phyloP scores from a whole-genome alignment of 2,888 invertebrate genomes.

The Cheilosia pagana region DNA sequence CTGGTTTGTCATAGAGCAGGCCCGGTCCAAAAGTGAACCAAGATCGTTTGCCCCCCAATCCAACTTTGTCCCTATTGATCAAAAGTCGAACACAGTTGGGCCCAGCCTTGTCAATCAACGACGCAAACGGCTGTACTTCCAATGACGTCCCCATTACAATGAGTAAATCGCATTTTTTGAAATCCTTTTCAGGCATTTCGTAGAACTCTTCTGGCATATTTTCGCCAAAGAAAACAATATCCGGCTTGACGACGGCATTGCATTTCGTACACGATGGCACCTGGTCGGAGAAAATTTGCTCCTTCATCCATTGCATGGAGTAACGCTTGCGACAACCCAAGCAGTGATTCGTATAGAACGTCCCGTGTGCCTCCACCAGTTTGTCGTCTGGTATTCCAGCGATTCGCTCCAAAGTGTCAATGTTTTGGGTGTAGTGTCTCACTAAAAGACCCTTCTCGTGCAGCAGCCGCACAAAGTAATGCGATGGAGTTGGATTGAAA shows the following conservation, averaged over 20 bases:
- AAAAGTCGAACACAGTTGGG: constrained; percentile 91
- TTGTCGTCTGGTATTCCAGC: constrained; percentile 93
- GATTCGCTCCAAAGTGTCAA: constrained; percentile 95
- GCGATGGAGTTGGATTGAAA: constrained; percentile 94
- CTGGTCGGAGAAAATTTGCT: constrained; percentile 88
- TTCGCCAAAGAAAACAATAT: constrained; percentile 98
- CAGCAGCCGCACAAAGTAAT: constrained; percentile 94
- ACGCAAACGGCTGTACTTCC: constrained; percentile 97
- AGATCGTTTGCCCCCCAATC: constrained; percentile 82
- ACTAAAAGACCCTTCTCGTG: constrained; percentile 91
- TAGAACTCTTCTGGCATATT: constrained; percentile 92
- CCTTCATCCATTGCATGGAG: constrained; percentile 93
- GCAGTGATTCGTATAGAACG: constrained; percentile 95
- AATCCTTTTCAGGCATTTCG: constrained; percentile 88
- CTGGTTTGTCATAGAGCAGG: constrained; percentile 87
- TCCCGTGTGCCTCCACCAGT: constrained; percentile 97
- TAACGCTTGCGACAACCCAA: constrained; percentile 89
- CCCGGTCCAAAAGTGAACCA: constrained; percentile 84
- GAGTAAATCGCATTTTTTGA: constrained; percentile 93
- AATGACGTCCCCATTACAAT: constrained; percentile 98
- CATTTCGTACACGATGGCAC: constrained; percentile 92
- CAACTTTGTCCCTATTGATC: constrained; percentile 93
- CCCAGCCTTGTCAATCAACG: constrained; percentile 90
- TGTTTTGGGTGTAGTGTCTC: constrained; percentile 94
- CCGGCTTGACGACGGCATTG: constrained; percentile 94